A percentile compares a stretch with the other conserved stretches of the same genome.
Conservation (phyloP, 2,888 invertebrate species). For the Maniola hyperantus region DNA sequence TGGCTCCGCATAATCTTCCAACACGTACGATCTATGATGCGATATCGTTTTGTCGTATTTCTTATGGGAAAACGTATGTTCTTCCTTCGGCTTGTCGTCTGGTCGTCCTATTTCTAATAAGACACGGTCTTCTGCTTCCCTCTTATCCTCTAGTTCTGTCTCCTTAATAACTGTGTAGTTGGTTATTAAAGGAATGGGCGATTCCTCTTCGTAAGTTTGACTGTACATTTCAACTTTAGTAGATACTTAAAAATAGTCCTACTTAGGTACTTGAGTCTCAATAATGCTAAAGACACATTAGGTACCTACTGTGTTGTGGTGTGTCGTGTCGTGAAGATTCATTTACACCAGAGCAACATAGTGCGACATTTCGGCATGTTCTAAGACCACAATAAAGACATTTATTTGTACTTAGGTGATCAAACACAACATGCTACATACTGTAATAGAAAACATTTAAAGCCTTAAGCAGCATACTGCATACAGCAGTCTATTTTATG, state of each 20-base stretch:
- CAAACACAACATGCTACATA: no score
- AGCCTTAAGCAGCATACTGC: no score
- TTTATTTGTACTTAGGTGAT: no score
- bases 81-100: conserved; percentile 73
- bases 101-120: conserved; percentile 78
- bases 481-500: no score
- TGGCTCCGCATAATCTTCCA: conserved; percentile 71
- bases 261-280: not conserved
- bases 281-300: not conserved
- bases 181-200: conserved; percentile 69
- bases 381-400: no score
- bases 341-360: no score
- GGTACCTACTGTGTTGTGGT: no score
- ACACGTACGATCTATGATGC: conserved; percentile 72
- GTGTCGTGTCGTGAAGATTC: no score
- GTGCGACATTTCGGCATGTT: no score
- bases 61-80: conserved; percentile 76
- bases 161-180: conserved; percentile 70
- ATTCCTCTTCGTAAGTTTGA: conserved; percentile 66
- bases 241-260: not conserved
- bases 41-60: conserved; percentile 79
- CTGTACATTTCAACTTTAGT: conserved; percentile 56
- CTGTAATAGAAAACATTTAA: no score
- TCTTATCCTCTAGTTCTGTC: conserved; percentile 64
- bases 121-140: conserved; percentile 67